Evolutionary conservation across 2,888 invertebrate genomes (phyloP).

Genomic region (Myopa testacea): DNA sequence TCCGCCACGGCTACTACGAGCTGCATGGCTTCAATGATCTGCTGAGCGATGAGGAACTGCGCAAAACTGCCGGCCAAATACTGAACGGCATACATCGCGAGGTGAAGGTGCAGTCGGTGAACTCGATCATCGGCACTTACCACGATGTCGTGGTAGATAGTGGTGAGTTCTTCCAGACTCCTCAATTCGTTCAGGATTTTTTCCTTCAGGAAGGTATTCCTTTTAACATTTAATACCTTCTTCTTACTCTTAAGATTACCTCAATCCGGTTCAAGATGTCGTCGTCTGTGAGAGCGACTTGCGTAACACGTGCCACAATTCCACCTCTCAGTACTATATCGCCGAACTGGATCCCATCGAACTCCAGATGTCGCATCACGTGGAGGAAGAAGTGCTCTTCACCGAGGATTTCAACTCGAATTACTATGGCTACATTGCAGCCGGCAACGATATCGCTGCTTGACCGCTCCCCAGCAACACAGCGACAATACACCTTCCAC

Average conservation of each 20-base stretch:
- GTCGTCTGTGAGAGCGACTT: slow-evolving; percentile 81
- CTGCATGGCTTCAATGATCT: slow-evolving; percentile 57
- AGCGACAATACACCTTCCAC: slow-evolving; percentile 8
- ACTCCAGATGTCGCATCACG: slow-evolving; percentile 64
- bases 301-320: slow-evolving; percentile 57
- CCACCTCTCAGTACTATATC: slow-evolving; percentile 63
- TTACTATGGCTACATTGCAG: slow-evolving; percentile 66
- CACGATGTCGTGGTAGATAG: slow-evolving; percentile 66
- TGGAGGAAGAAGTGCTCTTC: slow-evolving; percentile 66
- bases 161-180: slow-evolving; percentile 55
- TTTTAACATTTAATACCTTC: background rate
- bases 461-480: slow-evolving; percentile 57
- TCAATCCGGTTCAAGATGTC: slow-evolving; percentile 80
- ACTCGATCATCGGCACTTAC: slow-evolving; percentile 65
- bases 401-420: slow-evolving; percentile 69
- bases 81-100: slow-evolving; percentile 72
- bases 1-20: slow-evolving; percentile 10
- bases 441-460: slow-evolving; percentile 66
- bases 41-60: slow-evolving; percentile 67
- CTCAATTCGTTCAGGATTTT: background rate
- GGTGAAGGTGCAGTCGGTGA: slow-evolving; percentile 73
- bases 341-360: slow-evolving; percentile 69
- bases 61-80: slow-evolving; percentile 73
- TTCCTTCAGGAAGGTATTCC: background rate
- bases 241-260: slow-evolving; percentile 69